Evolutionary conservation across 2,888 invertebrate genomes (phyloP), one percentile per base, ranked within the genome.

Genomic region (Heliconius ismenius): DNA sequence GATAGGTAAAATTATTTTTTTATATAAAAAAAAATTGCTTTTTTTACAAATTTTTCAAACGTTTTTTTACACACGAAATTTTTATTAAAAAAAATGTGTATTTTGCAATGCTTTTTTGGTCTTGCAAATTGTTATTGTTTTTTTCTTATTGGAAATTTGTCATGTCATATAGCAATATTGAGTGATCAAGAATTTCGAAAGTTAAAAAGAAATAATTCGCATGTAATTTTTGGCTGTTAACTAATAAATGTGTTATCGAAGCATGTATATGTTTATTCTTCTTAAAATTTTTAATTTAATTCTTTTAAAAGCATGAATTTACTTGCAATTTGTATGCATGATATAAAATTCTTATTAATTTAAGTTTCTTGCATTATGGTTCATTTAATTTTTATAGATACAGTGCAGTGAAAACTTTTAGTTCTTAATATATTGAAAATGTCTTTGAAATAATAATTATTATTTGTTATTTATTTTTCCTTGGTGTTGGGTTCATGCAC

Each of bases 131-230:
- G 43, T 43, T 24, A n/a, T 36, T 77, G 60, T 68, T 73, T 75
- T 69, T 62, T 74, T 68, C 67, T 69, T 75, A 75, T 75, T 73
- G 49, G 4, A 43, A 67, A 18, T 9, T 74, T 77, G 74, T 81
- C 26, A 81, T 85, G 84, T 86, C 85, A 83, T 86, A 85, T 87
- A 87, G 83, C 91, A 88, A 90, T 87, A 87, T 87, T 87, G 86
- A 91, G 92, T 92, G 93, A 93, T 92, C 93, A 92, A 88, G 88
- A 88, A 85, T 84, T 79, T 58, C 13, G 4, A 58, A 70, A n/a
- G 24, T 62, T 58, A 69, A 79, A 75, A 73, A 76, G n/a, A 15
- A 67, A 77, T 78, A 78, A 82, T 82, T 78, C 84, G 88, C 87
- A 90, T 86, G 86, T 80, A 79, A 72, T 79, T 76, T 78, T 79